phyloP scores from a whole-genome alignment of 2,113 vertebrate genomes.

The Stegostoma tigrinum region DNA sequence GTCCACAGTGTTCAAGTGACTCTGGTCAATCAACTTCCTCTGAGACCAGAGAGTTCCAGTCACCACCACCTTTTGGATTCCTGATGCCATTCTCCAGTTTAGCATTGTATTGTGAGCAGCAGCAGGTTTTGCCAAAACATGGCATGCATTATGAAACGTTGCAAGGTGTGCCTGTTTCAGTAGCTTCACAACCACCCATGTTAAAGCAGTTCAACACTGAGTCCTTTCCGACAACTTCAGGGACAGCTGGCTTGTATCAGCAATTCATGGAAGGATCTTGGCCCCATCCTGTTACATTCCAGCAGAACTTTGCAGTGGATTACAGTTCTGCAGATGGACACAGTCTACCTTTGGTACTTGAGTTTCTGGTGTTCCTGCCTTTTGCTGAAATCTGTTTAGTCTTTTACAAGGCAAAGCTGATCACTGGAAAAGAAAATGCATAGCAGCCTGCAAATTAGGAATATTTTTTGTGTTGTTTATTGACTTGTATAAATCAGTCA shows the following conservation, averaged over 20 bases:
- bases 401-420: neutral
- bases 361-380: conserved; percentile 31
- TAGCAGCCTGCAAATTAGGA: conserved; percentile 30
- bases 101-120: conserved; percentile 12
- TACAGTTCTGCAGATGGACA: conserved; percentile 29
- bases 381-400: conserved; percentile 19
- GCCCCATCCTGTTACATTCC: conserved; percentile 9
- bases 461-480: conserved; percentile 1
- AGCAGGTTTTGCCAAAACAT: conserved; percentile 9
- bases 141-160: conserved; percentile 12
- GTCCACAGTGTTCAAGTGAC: conserved; percentile 86
- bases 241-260: conserved; percentile 57
- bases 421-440: neutral
- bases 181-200: neutral
- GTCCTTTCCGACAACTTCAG: conserved; percentile 31
- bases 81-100: conserved; percentile 41
- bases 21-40: conserved; percentile 83
- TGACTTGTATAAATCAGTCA: neutral
- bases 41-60: conserved; percentile 80
- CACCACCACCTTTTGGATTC: conserved; percentile 62
- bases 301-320: conserved; percentile 31
- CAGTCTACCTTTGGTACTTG: conserved; percentile 29
- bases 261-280: conserved; percentile 61
- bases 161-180: conserved; percentile 18
- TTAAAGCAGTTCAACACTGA: conserved; percentile 6